Base-by-base conservation (phyloP, 2,113 vertebrate species). In the Oophaga pumilio region DNA sequence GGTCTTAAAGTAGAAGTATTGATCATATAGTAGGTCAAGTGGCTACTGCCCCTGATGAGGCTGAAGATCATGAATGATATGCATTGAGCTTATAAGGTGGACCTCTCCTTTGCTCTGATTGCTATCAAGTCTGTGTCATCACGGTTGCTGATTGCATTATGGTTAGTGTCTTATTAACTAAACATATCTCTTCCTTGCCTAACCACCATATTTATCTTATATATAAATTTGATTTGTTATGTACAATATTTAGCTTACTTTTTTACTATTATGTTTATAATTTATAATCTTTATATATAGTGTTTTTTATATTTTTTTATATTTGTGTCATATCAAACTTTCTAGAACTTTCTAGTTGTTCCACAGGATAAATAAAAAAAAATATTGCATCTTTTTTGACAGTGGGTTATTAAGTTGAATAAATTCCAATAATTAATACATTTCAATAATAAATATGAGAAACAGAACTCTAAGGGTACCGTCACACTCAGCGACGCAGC, bases 1-100 rank as follows among this genome's bases (percentile, higher is more conserved):
- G 18, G 64, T 18, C 22, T 83, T 66, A 83, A 62, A 79, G 56
- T 79, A 20, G 52, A 79, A 57, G 76, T 26, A 56, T 79, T 79
- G 50, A 57, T 53, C 24, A 57, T 57, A 79, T 79, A 26, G n/a
- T 57, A 79, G 52, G 50, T 57, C 56, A 56, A 79, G 24, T 79
- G 26, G 76, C 52, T 56, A 17, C 76, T 79, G 76, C 76, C 76
- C 17, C n/a, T 14, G 56, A 26, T 15, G 56, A 56, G 17, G 26
- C 50, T 56, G 76, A 2, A 56, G 52, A 79, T 56, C 56, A 56
- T 52, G 53, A n/a, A 50, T 52, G 43, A 53, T 20, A 53, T 78
- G 52, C 52, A 53, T 89, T 85, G 33, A 24, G 84, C 82, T 7
- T 71, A 68, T 26, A 33, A 7, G 26, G 14, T 71, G 68, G 28